Conservation (phyloP, 2,113 vertebrate genomes). For the Alligator mississippiensis region DNA sequence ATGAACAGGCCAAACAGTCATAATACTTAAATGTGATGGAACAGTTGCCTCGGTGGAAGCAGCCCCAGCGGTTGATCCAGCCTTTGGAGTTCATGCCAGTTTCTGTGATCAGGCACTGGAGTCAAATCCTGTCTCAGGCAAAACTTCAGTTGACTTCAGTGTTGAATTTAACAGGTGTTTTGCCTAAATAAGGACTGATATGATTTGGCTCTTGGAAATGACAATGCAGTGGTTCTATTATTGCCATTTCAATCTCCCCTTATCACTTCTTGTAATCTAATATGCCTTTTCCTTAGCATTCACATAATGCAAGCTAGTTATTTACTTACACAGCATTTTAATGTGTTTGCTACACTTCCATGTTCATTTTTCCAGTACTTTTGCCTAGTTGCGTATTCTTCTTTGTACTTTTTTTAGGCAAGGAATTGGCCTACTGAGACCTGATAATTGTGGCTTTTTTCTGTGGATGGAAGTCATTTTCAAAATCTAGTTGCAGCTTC, state of each 20-base stretch:
- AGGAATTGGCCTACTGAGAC: neutral
- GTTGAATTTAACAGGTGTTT: neutral
- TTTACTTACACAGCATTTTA: neutral
- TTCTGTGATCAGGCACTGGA: neutral
- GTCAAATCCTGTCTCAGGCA: neutral
- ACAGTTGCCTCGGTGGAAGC: neutral
- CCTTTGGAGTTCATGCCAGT: neutral
- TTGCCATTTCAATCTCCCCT: neutral
- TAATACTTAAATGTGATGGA: neutral
- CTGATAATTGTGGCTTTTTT: neutral
- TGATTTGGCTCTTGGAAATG: neutral
- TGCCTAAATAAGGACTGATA: neutral
- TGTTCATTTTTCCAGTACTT: neutral
- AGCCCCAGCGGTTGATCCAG: neutral
- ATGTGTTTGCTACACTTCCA: neutral
- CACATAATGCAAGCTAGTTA: neutral
- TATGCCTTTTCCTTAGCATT: neutral
- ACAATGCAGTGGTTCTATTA: neutral
- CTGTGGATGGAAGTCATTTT: neutral
- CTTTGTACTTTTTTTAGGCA: neutral
- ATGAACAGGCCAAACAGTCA: neutral
- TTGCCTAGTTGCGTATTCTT: neutral
- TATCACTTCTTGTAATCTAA: neutral
- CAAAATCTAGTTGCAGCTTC: neutral
- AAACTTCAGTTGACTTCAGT: neutral